Conservation (phyloP, 2,797 vertebrate species). For the Cygnus olor region DNA sequence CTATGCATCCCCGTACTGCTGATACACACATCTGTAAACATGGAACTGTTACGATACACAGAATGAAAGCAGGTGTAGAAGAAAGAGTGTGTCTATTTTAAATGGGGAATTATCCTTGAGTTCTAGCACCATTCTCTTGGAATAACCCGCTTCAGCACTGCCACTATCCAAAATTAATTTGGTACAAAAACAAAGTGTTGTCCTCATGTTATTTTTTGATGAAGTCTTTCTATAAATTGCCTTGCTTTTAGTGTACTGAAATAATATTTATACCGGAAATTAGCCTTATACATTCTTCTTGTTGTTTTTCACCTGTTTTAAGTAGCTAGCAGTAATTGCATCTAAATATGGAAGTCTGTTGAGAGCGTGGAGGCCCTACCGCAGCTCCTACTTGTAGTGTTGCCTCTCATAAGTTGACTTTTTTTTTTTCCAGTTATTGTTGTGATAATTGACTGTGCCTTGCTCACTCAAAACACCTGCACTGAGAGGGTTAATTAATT, state of each 20-base stretch:
- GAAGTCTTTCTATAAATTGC: neutral
- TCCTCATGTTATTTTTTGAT: neutral
- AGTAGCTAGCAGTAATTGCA: neutral
- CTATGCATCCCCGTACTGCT: neutral
- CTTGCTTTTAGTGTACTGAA: neutral
- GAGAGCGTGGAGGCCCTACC: neutral
- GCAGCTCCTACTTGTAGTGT: neutral
- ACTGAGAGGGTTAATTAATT: neutral
- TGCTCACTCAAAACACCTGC: neutral
- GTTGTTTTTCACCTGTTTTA: neutral
- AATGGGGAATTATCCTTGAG: neutral
- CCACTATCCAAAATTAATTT: neutral
- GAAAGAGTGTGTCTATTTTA: neutral
- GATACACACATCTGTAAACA: neutral
- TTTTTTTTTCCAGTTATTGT: neutral
- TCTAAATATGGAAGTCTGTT: neutral
- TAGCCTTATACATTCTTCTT: neutral
- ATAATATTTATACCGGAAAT: neutral
- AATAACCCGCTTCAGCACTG: neutral
- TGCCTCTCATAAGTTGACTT: neutral
- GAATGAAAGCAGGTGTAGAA: neutral
- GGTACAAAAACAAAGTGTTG: neutral
- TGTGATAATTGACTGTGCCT: neutral
- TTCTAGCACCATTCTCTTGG: neutral
- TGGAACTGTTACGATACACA: neutral